Evolutionary conservation across 2,888 invertebrate species (phyloP), one percentile per base, ranked within the genome.

Genomic region (Ethmia dodecea): DNA sequence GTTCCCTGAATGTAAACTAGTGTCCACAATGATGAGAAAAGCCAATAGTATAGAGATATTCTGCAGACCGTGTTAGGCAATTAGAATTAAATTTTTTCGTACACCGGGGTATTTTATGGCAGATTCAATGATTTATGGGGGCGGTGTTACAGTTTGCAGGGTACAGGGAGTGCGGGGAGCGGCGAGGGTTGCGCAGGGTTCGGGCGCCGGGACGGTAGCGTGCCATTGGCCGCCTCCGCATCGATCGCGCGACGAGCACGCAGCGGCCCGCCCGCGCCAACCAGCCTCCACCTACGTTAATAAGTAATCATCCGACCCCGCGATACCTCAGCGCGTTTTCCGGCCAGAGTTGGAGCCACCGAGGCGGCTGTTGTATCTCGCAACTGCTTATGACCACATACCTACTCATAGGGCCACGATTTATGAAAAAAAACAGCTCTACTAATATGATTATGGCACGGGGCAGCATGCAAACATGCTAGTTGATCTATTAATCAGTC

Each of bases 201-300:
- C 64, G 70, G 68, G 66, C 55, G 59, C 52, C 60, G 68, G 64
- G 78, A 78, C 75, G 77, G 71, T 58, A 62, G 72, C 73, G 70
- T 81, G 87, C 87, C 75, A 86, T 86, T 87, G 87, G 86, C 76
- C 76, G 78, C 62, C 67, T 58, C 74, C 60, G 75, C 83, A 86
- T 86, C 86, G 86, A 86, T 86, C 86, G 83, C 71, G 56, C 73
- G 74, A 66, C 73, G 76, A 74, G 73, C 76, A 76, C 68, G 48
- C 49, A 66, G 73, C 72, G 78, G 68, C 83, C 81, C 80, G 80
- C 81, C 84, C 81, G 81, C 64, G 73, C 73, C 76, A 68, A 65
- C 77, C 79, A 73, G 73, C 81, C 86, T 81, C 83, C 84, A 83
- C 81, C 86, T 80, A 84, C 83, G 84, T 84, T 86, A 86, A 86